Conservation (phyloP, 2,888 invertebrate genomes). For the Sinhomidia bicolor region DNA sequence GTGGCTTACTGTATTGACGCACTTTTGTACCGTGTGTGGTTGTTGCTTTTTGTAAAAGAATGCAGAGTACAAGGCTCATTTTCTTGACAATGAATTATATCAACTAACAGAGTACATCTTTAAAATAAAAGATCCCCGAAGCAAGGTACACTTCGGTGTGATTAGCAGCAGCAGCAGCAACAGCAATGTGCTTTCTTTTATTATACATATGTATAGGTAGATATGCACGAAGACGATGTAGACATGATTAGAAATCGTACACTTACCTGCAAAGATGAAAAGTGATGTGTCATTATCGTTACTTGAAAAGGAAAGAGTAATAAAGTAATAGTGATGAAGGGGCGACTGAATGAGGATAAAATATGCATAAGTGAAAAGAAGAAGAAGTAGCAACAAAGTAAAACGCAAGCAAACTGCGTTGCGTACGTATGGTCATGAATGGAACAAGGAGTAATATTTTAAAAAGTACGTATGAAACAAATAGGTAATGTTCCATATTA, state of each 20-base stretch:
- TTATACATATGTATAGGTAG: background rate
- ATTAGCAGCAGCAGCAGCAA: background rate
- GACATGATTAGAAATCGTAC: background rate
- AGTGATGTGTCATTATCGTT: constrained; percentile 24
- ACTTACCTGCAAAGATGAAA: background rate
- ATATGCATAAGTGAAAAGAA: constrained; percentile 9
- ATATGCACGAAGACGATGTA: no score
- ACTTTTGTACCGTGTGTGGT: no score
- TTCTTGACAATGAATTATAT: background rate
- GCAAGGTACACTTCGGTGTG: background rate
- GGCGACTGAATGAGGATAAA: constrained; percentile 18
- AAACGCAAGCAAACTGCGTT: no score
- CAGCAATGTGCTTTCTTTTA: background rate
- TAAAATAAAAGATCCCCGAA: background rate
- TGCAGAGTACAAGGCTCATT: background rate
- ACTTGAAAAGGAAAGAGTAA: background rate
- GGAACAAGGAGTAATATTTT: no score
- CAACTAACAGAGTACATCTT: background rate
- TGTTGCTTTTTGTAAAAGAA: no score
- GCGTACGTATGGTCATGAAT: no score
- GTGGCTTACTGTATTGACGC: background rate
- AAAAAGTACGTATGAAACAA: no score
- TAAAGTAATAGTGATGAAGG: constrained; percentile 27
- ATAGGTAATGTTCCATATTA: no score
- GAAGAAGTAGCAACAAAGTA: no score